Conservation (phyloP, 2,113 vertebrate genomes). For the Apistogramma diplotaenia region DNA sequence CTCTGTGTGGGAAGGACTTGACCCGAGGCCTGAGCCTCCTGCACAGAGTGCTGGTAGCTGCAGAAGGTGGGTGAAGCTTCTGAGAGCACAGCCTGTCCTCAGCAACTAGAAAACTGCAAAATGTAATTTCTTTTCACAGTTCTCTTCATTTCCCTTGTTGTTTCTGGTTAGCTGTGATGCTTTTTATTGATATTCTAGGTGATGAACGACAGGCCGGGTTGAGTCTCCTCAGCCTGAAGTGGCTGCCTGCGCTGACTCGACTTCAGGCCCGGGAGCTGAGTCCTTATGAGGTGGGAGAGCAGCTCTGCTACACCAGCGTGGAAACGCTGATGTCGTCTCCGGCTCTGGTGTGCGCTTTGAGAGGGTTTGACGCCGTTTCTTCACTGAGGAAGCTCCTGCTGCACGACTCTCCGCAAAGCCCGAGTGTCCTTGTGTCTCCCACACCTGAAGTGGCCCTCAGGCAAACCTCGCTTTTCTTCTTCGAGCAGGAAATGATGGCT, state of each 20-base stretch:
- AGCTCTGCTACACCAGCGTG: conserved; percentile 58
- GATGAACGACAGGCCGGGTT: conserved; percentile 36
- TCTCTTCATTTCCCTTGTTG: not conserved
- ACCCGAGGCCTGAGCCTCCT: conserved; percentile 58
- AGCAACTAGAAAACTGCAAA: not conserved
- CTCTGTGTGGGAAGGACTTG: conserved; percentile 65
- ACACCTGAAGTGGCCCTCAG: conserved; percentile 75
- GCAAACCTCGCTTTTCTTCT: conserved; percentile 75
- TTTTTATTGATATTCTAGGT: conserved; percentile 19
- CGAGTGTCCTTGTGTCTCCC: conserved; percentile 66
- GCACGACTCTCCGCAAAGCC: not conserved
- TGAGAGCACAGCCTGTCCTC: not conserved
- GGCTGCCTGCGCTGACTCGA: conserved; percentile 68
- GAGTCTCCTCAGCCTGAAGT: conserved; percentile 75
- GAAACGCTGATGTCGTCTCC: conserved; percentile 56
- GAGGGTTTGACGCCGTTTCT: conserved; percentile 46
- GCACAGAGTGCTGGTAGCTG: conserved; percentile 44
- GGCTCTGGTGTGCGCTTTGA: conserved; percentile 63
- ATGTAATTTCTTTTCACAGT: not conserved
- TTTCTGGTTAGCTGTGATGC: not conserved
- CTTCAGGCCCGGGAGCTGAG: conserved; percentile 75
- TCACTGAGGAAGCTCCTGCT: conserved; percentile 49
- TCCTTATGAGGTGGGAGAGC: conserved; percentile 75
- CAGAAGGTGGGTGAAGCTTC: conserved; percentile 41
- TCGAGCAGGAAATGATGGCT: conserved; percentile 61